Evolutionary conservation across 64 coral and sea anemone species (phyloP).

Genomic region (Platygyra sinensis): DNA sequence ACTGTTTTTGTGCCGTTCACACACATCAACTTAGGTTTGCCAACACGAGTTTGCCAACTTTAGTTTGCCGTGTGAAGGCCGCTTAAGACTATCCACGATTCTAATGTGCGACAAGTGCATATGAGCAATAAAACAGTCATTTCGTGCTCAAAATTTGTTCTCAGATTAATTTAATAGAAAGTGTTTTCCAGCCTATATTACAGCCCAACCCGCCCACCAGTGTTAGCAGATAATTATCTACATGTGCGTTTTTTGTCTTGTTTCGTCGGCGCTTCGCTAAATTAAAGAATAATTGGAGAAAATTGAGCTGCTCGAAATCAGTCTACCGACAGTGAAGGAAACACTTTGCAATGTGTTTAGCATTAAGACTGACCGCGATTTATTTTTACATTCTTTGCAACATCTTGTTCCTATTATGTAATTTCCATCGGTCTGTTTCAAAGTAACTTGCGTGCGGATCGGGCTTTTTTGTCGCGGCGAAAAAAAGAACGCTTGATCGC

Average conservation of each 20-base stretch:
- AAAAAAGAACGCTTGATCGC: too few species aligned
- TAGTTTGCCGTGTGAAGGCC: too few species aligned
- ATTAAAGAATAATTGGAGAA: constrained; percentile 36
- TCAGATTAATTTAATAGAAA: background rate
- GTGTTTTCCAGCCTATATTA: background rate
- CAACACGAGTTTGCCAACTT: too few species aligned
- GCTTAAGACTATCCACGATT: too few species aligned
- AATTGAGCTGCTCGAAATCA: background rate
- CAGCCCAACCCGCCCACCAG: background rate
- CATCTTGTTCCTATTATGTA: background rate
- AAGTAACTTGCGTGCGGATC: too few species aligned
- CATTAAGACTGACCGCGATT: background rate
- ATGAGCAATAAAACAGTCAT: too few species aligned
- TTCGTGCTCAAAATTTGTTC: background rate
- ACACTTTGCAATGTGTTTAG: constrained; percentile 1
- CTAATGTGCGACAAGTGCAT: too few species aligned
- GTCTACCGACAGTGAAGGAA: background rate
- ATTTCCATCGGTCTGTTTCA: background rate
- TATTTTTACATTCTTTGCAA: background rate
- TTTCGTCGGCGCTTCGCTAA: background rate
- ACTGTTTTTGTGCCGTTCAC: too few species aligned
- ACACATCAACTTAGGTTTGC: too few species aligned
- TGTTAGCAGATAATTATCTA: constrained; percentile 3
- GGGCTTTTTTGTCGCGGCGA: too few species aligned
- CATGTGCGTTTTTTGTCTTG: background rate